phyloP scores from a whole-genome alignment of 2,113 vertebrate genomes.

The Cranoglanis bouderius region DNA sequence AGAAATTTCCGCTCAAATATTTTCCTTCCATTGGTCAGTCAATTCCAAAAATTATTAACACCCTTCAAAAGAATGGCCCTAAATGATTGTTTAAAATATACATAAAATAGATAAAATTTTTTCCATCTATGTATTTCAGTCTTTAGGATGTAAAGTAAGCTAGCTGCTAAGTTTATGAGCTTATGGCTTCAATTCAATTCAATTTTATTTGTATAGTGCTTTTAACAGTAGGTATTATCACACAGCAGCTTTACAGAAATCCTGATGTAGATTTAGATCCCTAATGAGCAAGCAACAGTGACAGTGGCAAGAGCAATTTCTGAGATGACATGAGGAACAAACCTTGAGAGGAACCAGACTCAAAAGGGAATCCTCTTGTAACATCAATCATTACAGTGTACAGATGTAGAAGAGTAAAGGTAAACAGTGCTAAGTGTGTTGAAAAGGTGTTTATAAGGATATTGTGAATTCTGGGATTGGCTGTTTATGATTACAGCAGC shows the following conservation, averaged over 20 bases:
- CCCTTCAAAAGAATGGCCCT: not conserved
- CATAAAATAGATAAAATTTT: too few relatives aligned
- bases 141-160: not conserved
- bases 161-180: not conserved
- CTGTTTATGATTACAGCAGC: not conserved
- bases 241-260: not conserved
- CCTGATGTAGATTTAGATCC: too few relatives aligned
- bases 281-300: not conserved
- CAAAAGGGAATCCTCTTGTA: not conserved
- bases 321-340: too few relatives aligned
- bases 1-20: not conserved
- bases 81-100: not conserved
- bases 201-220: not conserved
- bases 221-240: not conserved
- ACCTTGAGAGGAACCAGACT: too few relatives aligned
- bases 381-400: not conserved
- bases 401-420: not conserved
- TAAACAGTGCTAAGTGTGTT: not conserved
- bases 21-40: not conserved
- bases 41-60: not conserved
- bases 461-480: not conserved
- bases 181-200: not conserved
- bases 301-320: not conserved
- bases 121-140: not conserved
- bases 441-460: not conserved